Percentiles rank a stretch among this genome's conserved stretches.
phyloP scores from a whole-genome alignment of 2,113 vertebrate genomes.

The Halichoerus grypus region DNA sequence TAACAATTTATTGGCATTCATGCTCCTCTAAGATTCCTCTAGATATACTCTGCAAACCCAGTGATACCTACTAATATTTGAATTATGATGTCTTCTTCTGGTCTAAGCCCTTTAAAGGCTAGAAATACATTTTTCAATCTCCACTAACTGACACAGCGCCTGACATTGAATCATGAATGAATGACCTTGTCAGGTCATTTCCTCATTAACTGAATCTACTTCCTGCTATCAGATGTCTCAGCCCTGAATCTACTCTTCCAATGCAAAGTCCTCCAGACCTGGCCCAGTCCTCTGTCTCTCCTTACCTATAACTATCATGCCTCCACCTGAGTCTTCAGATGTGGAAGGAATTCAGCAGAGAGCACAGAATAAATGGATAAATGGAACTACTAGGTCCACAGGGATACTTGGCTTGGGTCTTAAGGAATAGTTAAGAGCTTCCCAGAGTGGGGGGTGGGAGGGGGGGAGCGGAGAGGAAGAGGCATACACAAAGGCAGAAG shows the following conservation, averaged over 20 bases:
- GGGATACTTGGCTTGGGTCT: neutral
- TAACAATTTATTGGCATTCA: neutral
- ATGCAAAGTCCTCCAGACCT: neutral
- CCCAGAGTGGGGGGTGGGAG: too few relatives aligned
- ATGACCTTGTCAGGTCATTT: neutral
- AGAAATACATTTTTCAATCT: slow-evolving; percentile 4
- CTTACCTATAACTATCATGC: neutral
- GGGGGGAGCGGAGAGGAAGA: rapidly evolving
- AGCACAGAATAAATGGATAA: neutral
- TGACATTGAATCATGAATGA: neutral
- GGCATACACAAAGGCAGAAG: neutral
- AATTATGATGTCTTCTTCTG: neutral
- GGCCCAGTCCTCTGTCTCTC: neutral
- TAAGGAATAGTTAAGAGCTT: neutral
- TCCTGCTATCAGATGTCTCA: neutral
- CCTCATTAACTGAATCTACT: neutral
- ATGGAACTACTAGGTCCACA: neutral
- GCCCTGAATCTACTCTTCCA: neutral
- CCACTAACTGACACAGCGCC: neutral
- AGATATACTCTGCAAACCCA: neutral
- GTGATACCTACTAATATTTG: neutral
- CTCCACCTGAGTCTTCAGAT: neutral
- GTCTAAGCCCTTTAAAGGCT: neutral
- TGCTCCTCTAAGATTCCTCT: neutral
- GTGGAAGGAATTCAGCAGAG: neutral